These are phyloP conservation scores for Metalampra italica DNA, from an alignment of 2,888 invertebrate species.

Conservation along the genomic window DNA sequence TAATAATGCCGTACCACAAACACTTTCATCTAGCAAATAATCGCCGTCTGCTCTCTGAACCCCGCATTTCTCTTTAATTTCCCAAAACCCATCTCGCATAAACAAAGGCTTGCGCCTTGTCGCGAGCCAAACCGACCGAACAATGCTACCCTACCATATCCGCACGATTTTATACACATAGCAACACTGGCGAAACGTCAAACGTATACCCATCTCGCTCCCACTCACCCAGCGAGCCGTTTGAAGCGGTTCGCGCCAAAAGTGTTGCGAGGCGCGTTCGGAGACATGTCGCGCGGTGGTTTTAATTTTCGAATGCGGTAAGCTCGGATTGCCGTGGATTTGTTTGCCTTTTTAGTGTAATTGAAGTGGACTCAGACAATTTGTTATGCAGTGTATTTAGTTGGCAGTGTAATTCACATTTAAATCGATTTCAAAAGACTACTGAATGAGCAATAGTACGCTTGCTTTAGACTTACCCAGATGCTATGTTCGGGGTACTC, in stretches of 20 bases:
- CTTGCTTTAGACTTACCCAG: too few species aligned
- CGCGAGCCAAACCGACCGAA: slow-evolving; percentile 72
- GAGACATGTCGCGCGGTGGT: slow-evolving; percentile 52
- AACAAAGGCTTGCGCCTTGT: slow-evolving; percentile 68
- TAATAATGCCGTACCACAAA: too few species aligned
- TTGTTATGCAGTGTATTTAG: too few species aligned
- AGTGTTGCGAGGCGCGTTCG: slow-evolving; percentile 47
- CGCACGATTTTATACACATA: slow-evolving; percentile 51
- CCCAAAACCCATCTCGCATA: slow-evolving; percentile 68
- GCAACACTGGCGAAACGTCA: slow-evolving; percentile 49
- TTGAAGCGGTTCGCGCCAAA: slow-evolving; percentile 46
- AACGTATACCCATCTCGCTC: slow-evolving; percentile 48
- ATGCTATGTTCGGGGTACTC: too few species aligned
- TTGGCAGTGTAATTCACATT: background rate
- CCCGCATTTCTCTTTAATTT: slow-evolving; percentile 67
- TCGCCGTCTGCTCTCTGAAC: slow-evolving; percentile 45
- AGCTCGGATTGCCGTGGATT: slow-evolving; percentile 55
- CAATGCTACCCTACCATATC: slow-evolving; percentile 58
- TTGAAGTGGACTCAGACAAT: slow-evolving; percentile 27
- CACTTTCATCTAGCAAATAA: slow-evolving; percentile 48
- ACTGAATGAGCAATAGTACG: too few species aligned
- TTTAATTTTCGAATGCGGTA: slow-evolving; percentile 74
- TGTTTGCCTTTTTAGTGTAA: slow-evolving; percentile 30
- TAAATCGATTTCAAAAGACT: background rate
- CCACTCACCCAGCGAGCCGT: slow-evolving; percentile 22